A percentile compares a stretch with the other conserved stretches of the same genome.
These are phyloP conservation scores for Hipparchia sbordonii DNA, from an alignment of 2,888 invertebrate genomes.

Conservation along the genomic window DNA sequence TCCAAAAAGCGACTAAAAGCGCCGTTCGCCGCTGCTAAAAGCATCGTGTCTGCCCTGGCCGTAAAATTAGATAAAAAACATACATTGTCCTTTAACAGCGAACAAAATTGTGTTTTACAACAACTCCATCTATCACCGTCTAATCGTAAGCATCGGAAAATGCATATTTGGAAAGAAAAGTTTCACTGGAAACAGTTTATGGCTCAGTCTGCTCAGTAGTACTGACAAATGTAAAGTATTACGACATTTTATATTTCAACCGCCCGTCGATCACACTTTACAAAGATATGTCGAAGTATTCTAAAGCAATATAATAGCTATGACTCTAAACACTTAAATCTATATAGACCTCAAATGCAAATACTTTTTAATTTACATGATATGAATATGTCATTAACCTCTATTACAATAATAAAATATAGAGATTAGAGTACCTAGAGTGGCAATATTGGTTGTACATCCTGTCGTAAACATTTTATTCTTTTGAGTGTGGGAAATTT, in stretches of 20 bases:
- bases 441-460: conserved; percentile 53
- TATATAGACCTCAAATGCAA: conserved; percentile 83
- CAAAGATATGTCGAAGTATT: conserved; percentile 82
- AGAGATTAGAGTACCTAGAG: conserved; percentile 64
- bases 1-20: background rate
- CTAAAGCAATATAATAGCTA: conserved; percentile 81
- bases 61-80: background rate
- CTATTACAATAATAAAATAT: conserved; percentile 71
- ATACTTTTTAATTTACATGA: conserved; percentile 82
- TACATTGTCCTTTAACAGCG: conserved; percentile 36
- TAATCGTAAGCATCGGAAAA: conserved; percentile 65
- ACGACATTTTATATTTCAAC: conserved; percentile 42
- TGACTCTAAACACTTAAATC: conserved; percentile 80
- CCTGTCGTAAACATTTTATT: conserved; percentile 19
- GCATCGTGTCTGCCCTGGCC: no score
- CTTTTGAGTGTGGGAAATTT: conserved; percentile 33
- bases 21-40: no score
- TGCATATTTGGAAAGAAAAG: conserved; percentile 71
- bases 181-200: conserved; percentile 40
- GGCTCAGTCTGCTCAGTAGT: conserved; percentile 64
- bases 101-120: conserved; percentile 29
- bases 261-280: conserved; percentile 72
- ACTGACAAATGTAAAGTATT: conserved; percentile 53
- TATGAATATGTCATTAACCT: conserved; percentile 82
- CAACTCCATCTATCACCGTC: conserved; percentile 44